Base-by-base conservation (phyloP, 2,888 invertebrate species). In the Leptopilina syphax region DNA sequence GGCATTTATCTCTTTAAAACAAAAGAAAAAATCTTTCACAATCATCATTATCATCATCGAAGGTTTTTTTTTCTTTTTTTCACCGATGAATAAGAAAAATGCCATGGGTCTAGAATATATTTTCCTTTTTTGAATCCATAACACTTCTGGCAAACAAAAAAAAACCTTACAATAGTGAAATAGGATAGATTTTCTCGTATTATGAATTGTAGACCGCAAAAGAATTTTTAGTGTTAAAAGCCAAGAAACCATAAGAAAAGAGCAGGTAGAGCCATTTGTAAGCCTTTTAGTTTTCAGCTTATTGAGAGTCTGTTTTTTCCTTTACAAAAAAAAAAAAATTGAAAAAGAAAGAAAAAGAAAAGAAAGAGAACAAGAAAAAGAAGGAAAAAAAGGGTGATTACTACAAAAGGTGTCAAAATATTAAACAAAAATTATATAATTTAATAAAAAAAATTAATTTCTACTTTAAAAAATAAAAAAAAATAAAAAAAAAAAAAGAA, bases 191-290 rank as follows among this genome's bases (percentile, higher is more conserved):
- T 65, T 65, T 27, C 65, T 34, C 5, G 12, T 34, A 24, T 65
- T 65, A 24, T 13, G 41, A 41, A 65, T 65, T 34, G 3, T 18
- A 34, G 65, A 65, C 65, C 27, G 10, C 63, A 63, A 27, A 27
- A 65, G 34, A 65, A 65, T 34, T 27, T 13, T 34, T 65, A 65
- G 65, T 65, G 65, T 65, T 41, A 65, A 65, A 65, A 65, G 34
- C 65, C 34, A 65, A 9, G 34, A 65, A 65, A 10, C 65, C 65
- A 24, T 24, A 65, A 65, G 65, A 65, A 65, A 34, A 65, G 65
- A 65, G 24, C 65, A 65, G 65, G 65, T 65, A 65, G 6, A 34
- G 10, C 65, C 12, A 12, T 65, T 65, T 34, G 65, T 65, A 41
- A 65, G 65, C 34, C 65, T 41, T 65, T 65, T 41, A 65, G 24